Percentiles rank a stretch among this genome's conserved stretches.
phyloP scores from a whole-genome alignment of 1,140 invertebrate species.

The Drosophila nasuta region DNA sequence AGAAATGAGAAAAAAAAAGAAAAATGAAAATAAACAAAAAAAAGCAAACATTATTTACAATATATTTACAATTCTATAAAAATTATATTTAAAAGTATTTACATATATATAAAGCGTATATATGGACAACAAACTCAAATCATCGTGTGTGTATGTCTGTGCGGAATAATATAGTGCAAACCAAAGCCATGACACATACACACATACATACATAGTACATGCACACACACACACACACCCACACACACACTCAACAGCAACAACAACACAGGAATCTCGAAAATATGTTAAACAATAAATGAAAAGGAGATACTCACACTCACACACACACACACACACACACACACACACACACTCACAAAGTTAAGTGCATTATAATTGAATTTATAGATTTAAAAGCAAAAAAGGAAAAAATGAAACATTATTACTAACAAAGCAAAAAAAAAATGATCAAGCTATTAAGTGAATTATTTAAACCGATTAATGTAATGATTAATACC shows the following conservation, averaged over 20 bases:
- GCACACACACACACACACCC: slow-evolving; percentile 14
- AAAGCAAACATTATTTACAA: slow-evolving; percentile 58
- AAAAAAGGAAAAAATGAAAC: slow-evolving; percentile 11
- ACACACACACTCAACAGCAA: slow-evolving; percentile 21
- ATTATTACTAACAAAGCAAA: not conserved
- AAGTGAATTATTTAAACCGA: slow-evolving; percentile 75
- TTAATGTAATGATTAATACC: slow-evolving; percentile 72
- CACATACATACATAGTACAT: slow-evolving; percentile 27
- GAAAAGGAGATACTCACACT: slow-evolving; percentile 30
- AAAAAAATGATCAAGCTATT: slow-evolving; percentile 57
- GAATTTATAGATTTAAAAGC: slow-evolving; percentile 79
- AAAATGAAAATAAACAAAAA: slow-evolving; percentile 19
- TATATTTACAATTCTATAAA: slow-evolving; percentile 61
- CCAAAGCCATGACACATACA: slow-evolving; percentile 31
- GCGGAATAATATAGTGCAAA: slow-evolving; percentile 14
- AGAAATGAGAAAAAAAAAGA: slow-evolving; percentile 16
- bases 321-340: not conserved
- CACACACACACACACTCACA: slow-evolving; percentile 40
- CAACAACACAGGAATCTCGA: slow-evolving; percentile 48
- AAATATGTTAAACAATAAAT: slow-evolving; percentile 43
- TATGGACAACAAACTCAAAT: slow-evolving; percentile 44
- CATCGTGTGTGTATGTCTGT: slow-evolving; percentile 30
- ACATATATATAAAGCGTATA: slow-evolving; percentile 51
- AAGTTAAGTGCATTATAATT: slow-evolving; percentile 83
- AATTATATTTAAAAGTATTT: slow-evolving; percentile 61